phyloP scores from a whole-genome alignment of 2,797 vertebrate genomes.

The Platalea minor region DNA sequence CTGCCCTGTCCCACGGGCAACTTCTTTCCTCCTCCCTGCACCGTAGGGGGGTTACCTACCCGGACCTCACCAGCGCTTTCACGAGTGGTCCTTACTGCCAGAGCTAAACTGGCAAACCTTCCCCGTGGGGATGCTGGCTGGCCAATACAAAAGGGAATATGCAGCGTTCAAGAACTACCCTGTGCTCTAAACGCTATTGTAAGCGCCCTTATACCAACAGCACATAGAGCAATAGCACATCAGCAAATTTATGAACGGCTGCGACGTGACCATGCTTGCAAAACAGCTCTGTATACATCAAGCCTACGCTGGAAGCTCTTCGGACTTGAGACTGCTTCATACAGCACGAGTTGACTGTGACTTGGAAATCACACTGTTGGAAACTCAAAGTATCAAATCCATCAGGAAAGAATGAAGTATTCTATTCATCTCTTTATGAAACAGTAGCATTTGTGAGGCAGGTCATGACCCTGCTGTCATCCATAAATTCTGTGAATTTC shows the following conservation, averaged over 20 bases:
- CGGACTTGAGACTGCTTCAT: neutral
- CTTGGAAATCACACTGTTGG: neutral
- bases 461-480: neutral
- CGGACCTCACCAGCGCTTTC: neutral
- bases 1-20: neutral
- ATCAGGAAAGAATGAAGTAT: rapidly evolving
- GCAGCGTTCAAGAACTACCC: neutral
- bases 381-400: neutral
- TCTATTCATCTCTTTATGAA: neutral
- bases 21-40: neutral
- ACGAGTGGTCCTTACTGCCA: neutral
- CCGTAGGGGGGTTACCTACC: neutral
- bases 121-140: rapidly evolving
- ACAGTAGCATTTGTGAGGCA: neutral
- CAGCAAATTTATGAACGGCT: no score
- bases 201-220: neutral
- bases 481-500: neutral
- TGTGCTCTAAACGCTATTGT: neutral
- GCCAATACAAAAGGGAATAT: neutral
- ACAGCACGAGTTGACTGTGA: rapidly evolving
- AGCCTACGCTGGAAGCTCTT: neutral
- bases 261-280: rapidly evolving
- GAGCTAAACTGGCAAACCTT: neutral
- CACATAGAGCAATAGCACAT: neutral
- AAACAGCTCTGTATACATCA: rapidly evolving